Base-by-base conservation (phyloP, 2,797 vertebrate genomes). In the Xenopus petersii region DNA sequence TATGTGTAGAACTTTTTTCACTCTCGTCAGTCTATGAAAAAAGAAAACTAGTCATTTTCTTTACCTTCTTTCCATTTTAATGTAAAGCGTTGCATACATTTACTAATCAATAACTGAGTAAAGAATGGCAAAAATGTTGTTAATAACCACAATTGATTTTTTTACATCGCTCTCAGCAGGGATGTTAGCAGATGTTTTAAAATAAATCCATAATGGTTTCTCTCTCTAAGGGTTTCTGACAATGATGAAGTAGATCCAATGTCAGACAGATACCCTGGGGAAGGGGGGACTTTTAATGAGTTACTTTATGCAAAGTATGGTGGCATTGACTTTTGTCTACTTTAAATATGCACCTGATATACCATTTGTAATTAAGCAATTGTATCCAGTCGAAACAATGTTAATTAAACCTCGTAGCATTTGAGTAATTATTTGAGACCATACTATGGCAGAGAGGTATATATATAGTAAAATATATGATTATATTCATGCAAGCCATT, bases 21-120 rank as follows among this genome's bases (percentile, higher is more conserved):
- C 36, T 42, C 36, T 7, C 6, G 5, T 42, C 36, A 42, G 36
- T 42, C 6, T 3, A 5, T 6, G 6, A 9, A 1, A 42, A 42
- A 42, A 42, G 1, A 42, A 42, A 6, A 6, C 36, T 42, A 6
- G 5, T 42, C 36, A 9, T 42, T 9, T 42, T 42, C 36, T 42
- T 9, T 9, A 42, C 12, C 24, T 54, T 58, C 63, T 33, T 46
- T 7, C 71, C 80, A 81, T 82, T 79, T 56, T 64, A 82, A 84
- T 81, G 72, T 65, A 85, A 81, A 81, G 71, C 80, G 84, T 67
- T 82, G 67, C 72, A 73, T 73, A 56, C 80, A 79, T 85, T 83
- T 83, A 64, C 55, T 64, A 72, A 74, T 87, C 86, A 87, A 86
- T 85, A 87, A 86, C 74, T 86, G 84, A 83, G 79, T 85, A 81